Evolutionary conservation across 2,113 vertebrate species (phyloP).

Genomic region (Cyprinodon brontotheroides): DNA sequence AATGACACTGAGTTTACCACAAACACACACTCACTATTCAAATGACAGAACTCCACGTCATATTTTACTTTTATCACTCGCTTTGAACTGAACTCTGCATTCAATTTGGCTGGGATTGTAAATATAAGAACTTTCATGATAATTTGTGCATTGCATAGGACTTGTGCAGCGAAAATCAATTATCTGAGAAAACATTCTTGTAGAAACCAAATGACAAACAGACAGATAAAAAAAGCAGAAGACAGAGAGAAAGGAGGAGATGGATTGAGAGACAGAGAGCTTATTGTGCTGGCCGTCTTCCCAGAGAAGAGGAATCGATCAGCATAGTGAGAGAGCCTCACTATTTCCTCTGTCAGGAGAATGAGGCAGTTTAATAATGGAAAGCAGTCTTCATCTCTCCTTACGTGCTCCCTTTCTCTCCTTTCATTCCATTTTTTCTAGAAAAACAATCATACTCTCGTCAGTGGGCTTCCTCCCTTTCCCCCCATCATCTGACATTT

Average conservation of each 20-base stretch:
- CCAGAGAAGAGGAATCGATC: constrained; percentile 65
- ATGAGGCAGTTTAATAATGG: constrained; percentile 67
- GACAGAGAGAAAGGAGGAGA: constrained; percentile 28
- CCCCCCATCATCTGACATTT: constrained; percentile 65
- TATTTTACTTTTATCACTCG: constrained; percentile 61
- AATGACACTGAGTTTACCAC: not conserved
- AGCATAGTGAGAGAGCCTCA: constrained; percentile 45
- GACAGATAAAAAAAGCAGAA: constrained; percentile 31
- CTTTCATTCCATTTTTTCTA: constrained; percentile 39
- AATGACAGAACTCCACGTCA: constrained; percentile 32
- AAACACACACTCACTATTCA: constrained; percentile 45
- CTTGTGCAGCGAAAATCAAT: constrained; percentile 58
- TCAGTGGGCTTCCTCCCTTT: constrained; percentile 46
- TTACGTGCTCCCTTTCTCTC: constrained; percentile 28
- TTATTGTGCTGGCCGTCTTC: constrained; percentile 63
- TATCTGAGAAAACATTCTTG: constrained; percentile 62
- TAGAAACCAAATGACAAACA: constrained; percentile 49
- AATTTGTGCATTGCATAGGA: constrained; percentile 51
- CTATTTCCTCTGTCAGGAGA: constrained; percentile 62
- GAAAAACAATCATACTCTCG: constrained; percentile 57
- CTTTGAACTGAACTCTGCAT: constrained; percentile 40
- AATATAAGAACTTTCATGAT: constrained; percentile 56
- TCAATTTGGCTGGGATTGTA: constrained; percentile 36
- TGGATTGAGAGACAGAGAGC: constrained; percentile 34
- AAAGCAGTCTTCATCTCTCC: constrained; percentile 61